Evolutionary conservation across 2,797 vertebrate species (phyloP).

Genomic region (Rhincodon typus): DNA sequence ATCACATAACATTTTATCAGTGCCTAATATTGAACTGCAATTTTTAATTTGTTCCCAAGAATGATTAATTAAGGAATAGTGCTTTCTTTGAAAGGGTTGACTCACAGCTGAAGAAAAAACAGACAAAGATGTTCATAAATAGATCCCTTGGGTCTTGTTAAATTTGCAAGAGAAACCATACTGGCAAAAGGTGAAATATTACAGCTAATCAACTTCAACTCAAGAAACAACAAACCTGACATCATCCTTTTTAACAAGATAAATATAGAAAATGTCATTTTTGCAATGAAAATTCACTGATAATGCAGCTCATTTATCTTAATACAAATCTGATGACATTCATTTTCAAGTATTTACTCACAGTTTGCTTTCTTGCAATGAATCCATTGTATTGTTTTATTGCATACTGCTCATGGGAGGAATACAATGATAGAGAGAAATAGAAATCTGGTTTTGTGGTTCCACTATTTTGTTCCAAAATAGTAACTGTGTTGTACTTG

Average conservation of each 20-base stretch:
- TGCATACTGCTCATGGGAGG: not conserved
- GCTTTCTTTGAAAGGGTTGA: not conserved
- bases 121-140: not conserved
- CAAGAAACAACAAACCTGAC: not conserved
- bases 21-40: not conserved
- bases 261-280: not conserved
- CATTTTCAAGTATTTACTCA: not conserved
- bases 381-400: not conserved
- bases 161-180: constrained; percentile 23
- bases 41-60: not conserved
- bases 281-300: not conserved
- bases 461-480: not conserved
- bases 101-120: constrained; percentile 14
- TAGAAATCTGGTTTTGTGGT: not conserved
- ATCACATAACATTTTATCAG: not conserved
- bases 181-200: not conserved
- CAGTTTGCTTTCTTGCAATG: not conserved
- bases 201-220: not conserved
- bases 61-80: constrained; percentile 14
- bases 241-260: not conserved
- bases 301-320: not conserved
- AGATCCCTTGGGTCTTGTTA: constrained; percentile 20
- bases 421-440: not conserved
- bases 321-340: not conserved
- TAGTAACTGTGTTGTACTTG: not conserved